phyloP scores from a whole-genome alignment of 2,888 invertebrate genomes.

The Eudasyphora cyanicolor region DNA sequence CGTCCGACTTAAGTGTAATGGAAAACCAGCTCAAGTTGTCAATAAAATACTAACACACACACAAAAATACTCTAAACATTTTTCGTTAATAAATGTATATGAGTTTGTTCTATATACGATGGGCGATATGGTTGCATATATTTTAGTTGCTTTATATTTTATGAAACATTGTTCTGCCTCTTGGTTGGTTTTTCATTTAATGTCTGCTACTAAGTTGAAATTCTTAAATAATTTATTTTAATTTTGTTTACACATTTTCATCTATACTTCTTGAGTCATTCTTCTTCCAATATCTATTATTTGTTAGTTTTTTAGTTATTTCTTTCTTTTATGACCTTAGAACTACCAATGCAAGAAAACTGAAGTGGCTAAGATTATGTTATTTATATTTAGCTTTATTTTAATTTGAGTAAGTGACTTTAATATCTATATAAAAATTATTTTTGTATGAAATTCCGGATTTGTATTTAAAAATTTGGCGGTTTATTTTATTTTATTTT shows the following conservation, averaged over 20 bases:
- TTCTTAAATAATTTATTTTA: background rate
- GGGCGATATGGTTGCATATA: background rate
- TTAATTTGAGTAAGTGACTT: too few relatives aligned
- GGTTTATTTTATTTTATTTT: slow-evolving; percentile 11
- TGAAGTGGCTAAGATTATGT: too few relatives aligned
- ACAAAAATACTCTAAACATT: background rate
- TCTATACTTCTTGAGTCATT: too few relatives aligned
- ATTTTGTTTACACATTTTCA: background rate
- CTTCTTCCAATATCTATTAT: too few relatives aligned
- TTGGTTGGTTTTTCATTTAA: background rate
- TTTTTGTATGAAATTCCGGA: too few relatives aligned
- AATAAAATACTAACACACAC: background rate
- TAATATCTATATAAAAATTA: too few relatives aligned
- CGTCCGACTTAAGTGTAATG: background rate
- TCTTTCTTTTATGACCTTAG: too few relatives aligned
- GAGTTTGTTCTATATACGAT: background rate
- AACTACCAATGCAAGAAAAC: too few relatives aligned
- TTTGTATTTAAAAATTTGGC: too few relatives aligned
- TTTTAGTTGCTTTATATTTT: background rate
- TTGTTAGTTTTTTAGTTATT: too few relatives aligned
- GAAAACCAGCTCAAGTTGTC: slow-evolving; percentile 41
- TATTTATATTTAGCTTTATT: too few relatives aligned
- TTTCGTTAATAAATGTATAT: background rate
- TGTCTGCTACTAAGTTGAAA: background rate
- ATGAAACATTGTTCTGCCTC: background rate